These are phyloP conservation scores for Calidris pygmaea DNA, from an alignment of 2,113 vertebrate genomes.

Conservation along the genomic window DNA sequence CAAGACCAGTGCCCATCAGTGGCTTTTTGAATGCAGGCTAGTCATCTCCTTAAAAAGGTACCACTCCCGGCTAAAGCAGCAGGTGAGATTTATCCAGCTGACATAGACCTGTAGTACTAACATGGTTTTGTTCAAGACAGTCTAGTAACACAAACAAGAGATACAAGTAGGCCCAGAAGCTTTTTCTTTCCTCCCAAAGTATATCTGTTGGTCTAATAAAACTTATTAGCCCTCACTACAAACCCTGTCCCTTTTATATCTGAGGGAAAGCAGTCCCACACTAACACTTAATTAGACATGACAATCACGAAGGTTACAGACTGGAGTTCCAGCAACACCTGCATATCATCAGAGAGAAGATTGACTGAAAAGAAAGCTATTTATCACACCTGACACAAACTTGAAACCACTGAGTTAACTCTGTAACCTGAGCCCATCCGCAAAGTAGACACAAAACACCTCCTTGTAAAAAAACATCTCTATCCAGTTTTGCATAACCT, in stretches of 20 bases:
- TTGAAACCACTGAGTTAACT: not conserved
- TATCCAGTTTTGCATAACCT: conserved; percentile 13
- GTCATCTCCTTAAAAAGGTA: not conserved
- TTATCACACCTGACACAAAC: not conserved
- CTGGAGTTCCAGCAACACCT: not conserved
- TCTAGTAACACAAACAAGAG: not conserved
- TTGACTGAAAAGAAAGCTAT: not conserved
- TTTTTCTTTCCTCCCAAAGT: not conserved
- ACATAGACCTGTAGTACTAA: not conserved
- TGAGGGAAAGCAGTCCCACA: not conserved
- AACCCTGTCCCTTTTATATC: not conserved
- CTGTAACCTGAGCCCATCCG: not conserved
- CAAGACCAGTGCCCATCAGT: not conserved
- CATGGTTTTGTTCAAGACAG: not conserved
- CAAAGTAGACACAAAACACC: not conserved
- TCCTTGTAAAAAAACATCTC: not conserved
- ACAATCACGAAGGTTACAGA: not conserved
- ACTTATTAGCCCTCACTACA: not conserved
- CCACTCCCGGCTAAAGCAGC: not conserved
- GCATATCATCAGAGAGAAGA: not conserved
- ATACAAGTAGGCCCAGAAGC: not conserved
- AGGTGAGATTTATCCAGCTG: not conserved
- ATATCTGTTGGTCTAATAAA: not conserved
- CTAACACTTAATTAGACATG: not conserved
- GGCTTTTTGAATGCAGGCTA: not conserved